Base-by-base conservation (phyloP, 1,140 invertebrate species). In the Hydropsyche tenuis region DNA sequence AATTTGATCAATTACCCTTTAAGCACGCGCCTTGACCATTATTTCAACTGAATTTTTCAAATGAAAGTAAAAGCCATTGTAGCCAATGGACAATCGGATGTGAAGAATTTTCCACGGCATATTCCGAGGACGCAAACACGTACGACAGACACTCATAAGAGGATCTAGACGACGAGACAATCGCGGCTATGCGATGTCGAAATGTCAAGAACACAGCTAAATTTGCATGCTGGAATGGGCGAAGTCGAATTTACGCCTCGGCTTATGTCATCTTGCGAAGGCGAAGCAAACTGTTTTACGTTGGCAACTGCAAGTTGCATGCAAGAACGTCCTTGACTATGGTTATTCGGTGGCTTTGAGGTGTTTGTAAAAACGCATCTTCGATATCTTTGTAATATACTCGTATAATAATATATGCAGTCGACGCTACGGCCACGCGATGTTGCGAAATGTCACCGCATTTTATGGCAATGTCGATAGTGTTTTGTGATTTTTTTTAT, bases 181-280 rank as follows among this genome's bases (percentile, higher is more conserved):
- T 27, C 22, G 23, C 56, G 51, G 20, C 23, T 25, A 20, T 60
- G 30, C 9, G 30, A 37, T 37, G 42, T 20, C 30, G 63, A 68
- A 68, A 68, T 68, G 65, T 68, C 65, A 68, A 65, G 63, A 65
- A n/a, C 65, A 27, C 22, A 12, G 46, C 14, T n/a, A 65, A 68
- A 68, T 68, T 68, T 68, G 46, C 65, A 68, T 68, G 16, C 23
- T 7, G 5, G 45, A 68, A 68, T 68, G 46, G 65, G 43, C 43
- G 65, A 68, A 68, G 65, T 48, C 18, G 23, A 25, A 68, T 68
- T 68, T 48, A 18, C 12, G 43, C 14, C 14, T 48, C 18, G 20
- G 25, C 43, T 68, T 68, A 68, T 68, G 65, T 68, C 65, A 68
- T 46, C 65, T 1, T 27, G 22, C 12, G 27, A 45, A 42, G 56